Evolutionary conservation across 1,140 invertebrate genomes (phyloP).

Genomic region (Aphidius ervi): DNA sequence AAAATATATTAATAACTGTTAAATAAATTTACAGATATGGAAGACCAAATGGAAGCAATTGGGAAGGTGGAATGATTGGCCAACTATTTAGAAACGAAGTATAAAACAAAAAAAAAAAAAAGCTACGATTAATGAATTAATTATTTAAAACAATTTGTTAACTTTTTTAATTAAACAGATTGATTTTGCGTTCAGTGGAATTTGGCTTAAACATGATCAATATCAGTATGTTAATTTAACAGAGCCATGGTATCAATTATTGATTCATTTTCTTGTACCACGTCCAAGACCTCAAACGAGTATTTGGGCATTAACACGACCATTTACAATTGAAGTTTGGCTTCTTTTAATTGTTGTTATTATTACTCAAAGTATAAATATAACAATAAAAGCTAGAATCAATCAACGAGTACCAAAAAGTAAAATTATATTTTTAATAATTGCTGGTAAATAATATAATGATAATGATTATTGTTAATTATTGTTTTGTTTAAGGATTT

Average conservation of each 20-base stretch:
- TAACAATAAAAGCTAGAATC: constrained; percentile 29
- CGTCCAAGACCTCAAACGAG: constrained; percentile 34
- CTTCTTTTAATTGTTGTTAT: constrained; percentile 25
- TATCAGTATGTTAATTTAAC: constrained; percentile 30
- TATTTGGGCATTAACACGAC: constrained; percentile 41
- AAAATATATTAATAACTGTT: not conserved
- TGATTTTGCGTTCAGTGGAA: constrained; percentile 39
- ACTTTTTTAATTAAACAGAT: constrained; percentile 22
- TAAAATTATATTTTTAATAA: constrained; percentile 20
- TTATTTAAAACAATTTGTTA: not conserved
- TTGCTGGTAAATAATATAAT: no score
- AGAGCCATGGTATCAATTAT: constrained; percentile 34
- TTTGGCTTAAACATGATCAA: constrained; percentile 34
- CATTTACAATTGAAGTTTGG: constrained; percentile 36
- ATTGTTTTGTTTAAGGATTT: constrained; percentile 30
- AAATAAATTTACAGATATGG: constrained; percentile 31
- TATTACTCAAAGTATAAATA: constrained; percentile 26
- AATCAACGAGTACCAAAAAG: constrained; percentile 34
- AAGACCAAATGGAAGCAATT: constrained; percentile 29
- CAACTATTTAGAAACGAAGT: constrained; percentile 29
- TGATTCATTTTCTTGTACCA: constrained; percentile 39
- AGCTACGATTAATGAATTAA: constrained; percentile 7
- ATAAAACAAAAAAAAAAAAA: no score
- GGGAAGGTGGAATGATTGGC: constrained; percentile 37
- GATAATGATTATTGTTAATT: not conserved